phyloP scores from a whole-genome alignment of 2,797 vertebrate genomes.

The Muscicapa comitata region DNA sequence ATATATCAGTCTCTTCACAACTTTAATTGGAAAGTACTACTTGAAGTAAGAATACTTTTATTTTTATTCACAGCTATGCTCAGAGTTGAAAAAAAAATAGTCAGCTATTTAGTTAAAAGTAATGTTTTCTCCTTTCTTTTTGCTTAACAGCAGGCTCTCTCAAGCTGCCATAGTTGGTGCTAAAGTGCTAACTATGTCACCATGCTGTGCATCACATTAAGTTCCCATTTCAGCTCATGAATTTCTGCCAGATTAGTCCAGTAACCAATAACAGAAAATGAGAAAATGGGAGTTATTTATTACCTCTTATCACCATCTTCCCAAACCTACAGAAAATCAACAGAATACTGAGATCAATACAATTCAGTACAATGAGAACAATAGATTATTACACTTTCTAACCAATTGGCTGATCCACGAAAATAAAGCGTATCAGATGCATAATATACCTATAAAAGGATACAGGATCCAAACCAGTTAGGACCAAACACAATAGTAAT shows the following conservation, averaged over 20 bases:
- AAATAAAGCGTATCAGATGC: background rate
- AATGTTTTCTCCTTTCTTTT: slow-evolving; percentile 20
- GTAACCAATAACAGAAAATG: slow-evolving; percentile 11
- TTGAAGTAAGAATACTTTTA: background rate
- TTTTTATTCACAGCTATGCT: slow-evolving; percentile 5
- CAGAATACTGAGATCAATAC: background rate
- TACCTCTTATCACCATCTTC: background rate
- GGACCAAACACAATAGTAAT: background rate
- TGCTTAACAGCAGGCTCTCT: slow-evolving; percentile 50
- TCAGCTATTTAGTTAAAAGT: slow-evolving; percentile 21
- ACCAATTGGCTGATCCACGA: background rate
- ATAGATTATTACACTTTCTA: background rate
- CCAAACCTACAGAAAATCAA: slow-evolving; percentile 15
- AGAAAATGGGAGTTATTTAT: slow-evolving; percentile 27
- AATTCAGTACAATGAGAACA: background rate
- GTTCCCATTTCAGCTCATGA: slow-evolving; percentile 32
- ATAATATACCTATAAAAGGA: background rate
- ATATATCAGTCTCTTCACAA: background rate
- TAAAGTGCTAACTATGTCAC: slow-evolving; percentile 58
- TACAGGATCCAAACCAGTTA: background rate
- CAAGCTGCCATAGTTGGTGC: slow-evolving; percentile 32
- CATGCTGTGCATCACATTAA: slow-evolving; percentile 39
- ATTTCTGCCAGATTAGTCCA: slow-evolving; percentile 42
- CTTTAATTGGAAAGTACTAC: background rate
- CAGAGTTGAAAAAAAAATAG: background rate